Conservation (phyloP, 92 coral and sea anemone genomes). For the Paragorgia papillata region DNA sequence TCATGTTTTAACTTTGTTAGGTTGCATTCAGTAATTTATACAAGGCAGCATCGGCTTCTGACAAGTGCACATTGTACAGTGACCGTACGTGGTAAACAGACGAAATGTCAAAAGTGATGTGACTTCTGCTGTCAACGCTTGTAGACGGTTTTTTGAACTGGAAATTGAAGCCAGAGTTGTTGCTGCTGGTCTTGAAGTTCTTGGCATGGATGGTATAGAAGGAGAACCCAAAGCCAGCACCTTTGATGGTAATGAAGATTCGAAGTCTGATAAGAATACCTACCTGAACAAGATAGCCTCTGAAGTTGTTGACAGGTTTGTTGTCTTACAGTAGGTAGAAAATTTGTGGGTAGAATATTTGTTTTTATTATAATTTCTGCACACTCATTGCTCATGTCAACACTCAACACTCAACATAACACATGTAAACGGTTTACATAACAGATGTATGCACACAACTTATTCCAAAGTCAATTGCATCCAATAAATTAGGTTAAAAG, state of each 20-base stretch:
- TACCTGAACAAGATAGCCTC: slow-evolving; percentile 35
- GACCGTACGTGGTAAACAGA: slow-evolving; percentile 64
- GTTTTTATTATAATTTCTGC: no score
- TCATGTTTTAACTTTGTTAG: slow-evolving; percentile 14
- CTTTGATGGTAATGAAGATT: background rate
- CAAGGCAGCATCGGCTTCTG: slow-evolving; percentile 68
- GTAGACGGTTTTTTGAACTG: slow-evolving; percentile 65
- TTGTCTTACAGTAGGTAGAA: no score
- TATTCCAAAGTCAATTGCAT: no score
- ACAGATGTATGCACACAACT: no score
- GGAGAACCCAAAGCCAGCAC: slow-evolving; percentile 25
- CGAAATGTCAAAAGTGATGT: slow-evolving; percentile 79
- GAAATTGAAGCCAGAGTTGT: slow-evolving; percentile 64
- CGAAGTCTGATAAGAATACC: slow-evolving; percentile 59
- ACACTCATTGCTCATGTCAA: no score
- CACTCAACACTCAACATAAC: no score
- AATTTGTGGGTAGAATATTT: no score
- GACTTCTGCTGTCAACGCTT: slow-evolving; percentile 70
- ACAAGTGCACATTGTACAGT: slow-evolving; percentile 77
- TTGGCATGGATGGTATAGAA: slow-evolving; percentile 58
- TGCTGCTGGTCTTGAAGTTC: slow-evolving; percentile 72
- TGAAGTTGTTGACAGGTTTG: background rate
- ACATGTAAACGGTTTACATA: background rate
- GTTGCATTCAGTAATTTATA: slow-evolving; percentile 65
- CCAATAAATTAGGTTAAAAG: no score